Conservation (phyloP, 1,140 invertebrate species). For the Heterodera carotae region DNA sequence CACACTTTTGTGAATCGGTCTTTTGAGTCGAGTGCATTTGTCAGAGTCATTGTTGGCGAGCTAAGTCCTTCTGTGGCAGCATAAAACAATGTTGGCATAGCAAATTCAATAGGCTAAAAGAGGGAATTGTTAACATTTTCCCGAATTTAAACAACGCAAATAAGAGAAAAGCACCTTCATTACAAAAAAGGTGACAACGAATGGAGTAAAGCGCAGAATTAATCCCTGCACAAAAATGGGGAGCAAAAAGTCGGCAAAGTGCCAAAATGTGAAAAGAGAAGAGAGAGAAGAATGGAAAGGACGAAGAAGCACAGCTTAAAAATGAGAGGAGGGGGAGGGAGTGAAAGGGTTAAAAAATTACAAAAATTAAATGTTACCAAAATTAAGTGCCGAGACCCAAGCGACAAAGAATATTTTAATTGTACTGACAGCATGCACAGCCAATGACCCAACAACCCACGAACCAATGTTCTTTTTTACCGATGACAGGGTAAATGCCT, state of each 20-base stretch:
- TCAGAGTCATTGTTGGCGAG: not conserved
- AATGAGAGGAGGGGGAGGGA: no score
- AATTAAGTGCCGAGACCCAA: not conserved
- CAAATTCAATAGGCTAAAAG: slow-evolving; percentile 13
- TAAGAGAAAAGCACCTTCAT: not conserved
- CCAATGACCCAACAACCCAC: not conserved
- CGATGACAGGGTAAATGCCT: not conserved
- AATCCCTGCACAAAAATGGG: not conserved
- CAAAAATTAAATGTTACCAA: not conserved
- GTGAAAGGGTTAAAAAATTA: no score
- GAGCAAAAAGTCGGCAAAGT: not conserved
- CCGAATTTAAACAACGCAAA: not conserved
- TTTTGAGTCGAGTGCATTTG: slow-evolving; percentile 12
- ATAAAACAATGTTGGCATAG: slow-evolving; percentile 1
- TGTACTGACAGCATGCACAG: not conserved
- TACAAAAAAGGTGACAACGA: not conserved
- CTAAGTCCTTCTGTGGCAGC: not conserved
- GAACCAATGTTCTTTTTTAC: not conserved
- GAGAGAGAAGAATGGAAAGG: not conserved
- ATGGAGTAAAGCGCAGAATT: not conserved
- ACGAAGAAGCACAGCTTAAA: not conserved
- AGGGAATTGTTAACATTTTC: not conserved
- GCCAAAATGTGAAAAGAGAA: slow-evolving; percentile 1
- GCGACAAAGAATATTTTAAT: not conserved
- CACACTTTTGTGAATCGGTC: slow-evolving; percentile 5